Evolutionary conservation across 2,113 vertebrate genomes (phyloP), one percentile per base, ranked within the genome.

Genomic region (Pampusana beccarii): DNA sequence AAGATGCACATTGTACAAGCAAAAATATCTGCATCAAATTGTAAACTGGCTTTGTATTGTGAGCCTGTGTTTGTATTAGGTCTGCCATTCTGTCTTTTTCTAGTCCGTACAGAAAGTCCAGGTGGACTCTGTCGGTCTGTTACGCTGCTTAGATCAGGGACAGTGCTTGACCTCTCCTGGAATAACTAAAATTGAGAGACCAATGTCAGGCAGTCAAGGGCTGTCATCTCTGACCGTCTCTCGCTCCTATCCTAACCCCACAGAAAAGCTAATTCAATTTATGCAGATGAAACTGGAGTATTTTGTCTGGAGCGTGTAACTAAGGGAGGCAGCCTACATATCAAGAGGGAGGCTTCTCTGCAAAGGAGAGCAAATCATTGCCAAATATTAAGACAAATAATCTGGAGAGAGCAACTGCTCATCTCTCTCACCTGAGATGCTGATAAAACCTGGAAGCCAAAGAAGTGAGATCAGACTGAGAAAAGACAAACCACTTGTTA

Each of bases 391-490:
- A 92, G 64, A 86, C 40, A 92, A 74, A 91, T 78, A 66, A 38
- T 92, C 65, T 95, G 78, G 38, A 84, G 77, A 80, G 80, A 92
- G 77, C 69, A 95, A 78, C 42, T 44, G 42, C 42, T 44, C 42
- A 44, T 94, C 78, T 94, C 78, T 94, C 78, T 95, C 70, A 95
- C 95, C 95, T 97, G 93, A 95, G 80, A 94, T 48, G 81, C 58
- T 96, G 94, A 94, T 82, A 90, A 92, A 96, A 91, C 81, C 88
- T 95, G 93, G 90, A 94, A 96, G 88, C 53, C 73, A 79, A 9
- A 10, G 81, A 66, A 91, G 92, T 87, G 81, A 74, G 80, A 95
- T 77, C 65, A 90, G 88, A 56, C 85, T 95, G 90, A 72, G 85
- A 96, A 94, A 97, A 94, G 85, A 74, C 73, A 8, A 67, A 87